Evolutionary conservation across 1,140 invertebrate genomes (phyloP).

Genomic region (Agrypnia vestita): DNA sequence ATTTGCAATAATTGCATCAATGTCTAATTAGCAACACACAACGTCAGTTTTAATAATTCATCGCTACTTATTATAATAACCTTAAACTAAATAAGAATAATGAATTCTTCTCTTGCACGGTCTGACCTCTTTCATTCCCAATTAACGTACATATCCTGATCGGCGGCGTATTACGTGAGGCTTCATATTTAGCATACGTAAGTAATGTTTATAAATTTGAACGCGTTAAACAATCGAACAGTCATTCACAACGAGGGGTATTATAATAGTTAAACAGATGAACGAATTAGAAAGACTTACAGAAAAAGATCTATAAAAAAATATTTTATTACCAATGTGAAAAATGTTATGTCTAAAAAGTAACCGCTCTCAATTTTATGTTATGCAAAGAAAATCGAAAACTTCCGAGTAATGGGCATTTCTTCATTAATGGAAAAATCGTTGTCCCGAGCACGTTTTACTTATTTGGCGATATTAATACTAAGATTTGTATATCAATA

Average conservation of each 20-base stretch:
- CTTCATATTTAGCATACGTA: conserved; percentile 32
- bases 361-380: no score
- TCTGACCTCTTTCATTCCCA: conserved; percentile 31
- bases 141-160: conserved; percentile 11
- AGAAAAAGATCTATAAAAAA: no score
- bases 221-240: conserved; percentile 34
- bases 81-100: conserved; percentile 44
- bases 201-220: conserved; percentile 36
- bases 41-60: conserved; percentile 10
- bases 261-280: conserved; percentile 22
- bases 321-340: no score
- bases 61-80: conserved; percentile 20
- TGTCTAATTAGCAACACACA: conserved; percentile 14
- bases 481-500: no score
- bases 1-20: conserved; percentile 21
- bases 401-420: no score
- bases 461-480: no score
- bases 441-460: no score
- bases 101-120: neutral
- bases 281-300: no score
- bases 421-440: no score
- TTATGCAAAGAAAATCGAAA: no score
- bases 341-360: no score
- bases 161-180: conserved; percentile 29
- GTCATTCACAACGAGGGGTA: conserved; percentile 15